Evolutionary conservation across 2,888 invertebrate genomes (phyloP).

Genomic region (Sturmia bella): DNA sequence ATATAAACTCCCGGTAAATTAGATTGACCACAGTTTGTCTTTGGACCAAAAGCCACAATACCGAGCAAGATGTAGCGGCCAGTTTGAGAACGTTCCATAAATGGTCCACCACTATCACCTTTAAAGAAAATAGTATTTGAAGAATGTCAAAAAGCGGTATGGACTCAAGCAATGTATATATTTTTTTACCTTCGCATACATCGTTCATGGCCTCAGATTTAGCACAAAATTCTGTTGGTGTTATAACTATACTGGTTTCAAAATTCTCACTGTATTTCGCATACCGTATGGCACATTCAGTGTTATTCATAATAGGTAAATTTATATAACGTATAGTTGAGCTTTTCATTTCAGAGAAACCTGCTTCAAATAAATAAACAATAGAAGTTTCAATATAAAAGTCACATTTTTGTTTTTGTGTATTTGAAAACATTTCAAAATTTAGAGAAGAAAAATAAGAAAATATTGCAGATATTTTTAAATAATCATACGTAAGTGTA

Average conservation of each 20-base stretch:
- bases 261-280: constrained; percentile 81
- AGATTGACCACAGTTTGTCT: constrained; percentile 84
- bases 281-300: constrained; percentile 80
- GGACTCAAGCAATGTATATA: no score
- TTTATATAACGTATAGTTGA: constrained; percentile 81
- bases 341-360: constrained; percentile 32
- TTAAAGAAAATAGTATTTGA: constrained; percentile 72
- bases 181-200: constrained; percentile 80
- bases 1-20: constrained; percentile 87
- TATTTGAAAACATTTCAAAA: constrained; percentile 2
- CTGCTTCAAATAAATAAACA: constrained; percentile 40
- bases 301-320: constrained; percentile 82
- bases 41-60: constrained; percentile 86
- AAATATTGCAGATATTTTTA: constrained; percentile 12
- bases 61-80: constrained; percentile 82
- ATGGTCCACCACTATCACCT: constrained; percentile 85
- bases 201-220: constrained; percentile 81
- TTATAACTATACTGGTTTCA: constrained; percentile 81
- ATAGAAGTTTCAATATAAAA: no score
- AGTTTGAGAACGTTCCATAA: constrained; percentile 68
- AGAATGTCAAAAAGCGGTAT: no score
- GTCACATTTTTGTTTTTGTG: not conserved
- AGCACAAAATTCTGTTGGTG: constrained; percentile 80
- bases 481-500: no score
- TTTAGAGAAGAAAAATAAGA: constrained; percentile 10